A percentile compares a stretch with the other conserved stretches of the same genome.
Evolutionary conservation across 2,797 vertebrate species (phyloP).

Genomic region (Myotis pilosus): DNA sequence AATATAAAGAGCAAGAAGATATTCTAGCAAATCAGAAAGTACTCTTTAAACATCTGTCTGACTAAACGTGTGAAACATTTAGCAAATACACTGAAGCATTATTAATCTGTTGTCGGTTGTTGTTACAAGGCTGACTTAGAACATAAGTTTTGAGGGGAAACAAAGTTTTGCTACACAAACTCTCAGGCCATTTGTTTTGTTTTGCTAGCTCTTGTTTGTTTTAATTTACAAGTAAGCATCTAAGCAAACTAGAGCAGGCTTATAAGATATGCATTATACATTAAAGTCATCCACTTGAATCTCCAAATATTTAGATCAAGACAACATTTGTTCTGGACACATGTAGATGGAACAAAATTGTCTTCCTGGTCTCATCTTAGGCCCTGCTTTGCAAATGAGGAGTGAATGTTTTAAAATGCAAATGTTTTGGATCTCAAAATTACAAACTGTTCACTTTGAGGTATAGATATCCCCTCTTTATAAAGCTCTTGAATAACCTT

Average conservation of each 20-base stretch:
- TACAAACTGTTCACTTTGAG: constrained; percentile 50
- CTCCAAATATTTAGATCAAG: constrained; percentile 70
- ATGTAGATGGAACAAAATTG: constrained; percentile 63
- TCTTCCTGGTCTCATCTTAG: constrained; percentile 58
- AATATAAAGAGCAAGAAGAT: constrained; percentile 43
- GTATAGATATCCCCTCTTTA: constrained; percentile 61
- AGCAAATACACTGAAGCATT: constrained; percentile 56
- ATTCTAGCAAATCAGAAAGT: constrained; percentile 34
- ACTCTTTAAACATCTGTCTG: constrained; percentile 30
- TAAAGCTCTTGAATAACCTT: constrained; percentile 68
- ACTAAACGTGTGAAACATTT: constrained; percentile 47
- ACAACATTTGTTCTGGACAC: constrained; percentile 69
- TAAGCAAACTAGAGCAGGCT: constrained; percentile 46
- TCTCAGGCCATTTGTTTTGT: constrained; percentile 62
- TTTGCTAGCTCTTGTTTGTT: constrained; percentile 55
- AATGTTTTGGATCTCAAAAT: constrained; percentile 71
- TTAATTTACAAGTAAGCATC: constrained; percentile 75
- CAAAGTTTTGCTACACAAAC: constrained; percentile 69
- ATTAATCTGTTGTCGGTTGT: constrained; percentile 39
- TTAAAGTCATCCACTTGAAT: constrained; percentile 69
- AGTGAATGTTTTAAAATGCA: constrained; percentile 58
- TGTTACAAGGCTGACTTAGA: constrained; percentile 62
- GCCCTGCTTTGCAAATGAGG: constrained; percentile 56
- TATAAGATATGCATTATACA: constrained; percentile 65
- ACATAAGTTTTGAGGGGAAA: constrained; percentile 54